Percentiles rank a stretch among this genome's conserved stretches.
Evolutionary conservation across 35 echinoderm and acorn worm species (phyloP).

Genomic region (Ptychodera flava): DNA sequence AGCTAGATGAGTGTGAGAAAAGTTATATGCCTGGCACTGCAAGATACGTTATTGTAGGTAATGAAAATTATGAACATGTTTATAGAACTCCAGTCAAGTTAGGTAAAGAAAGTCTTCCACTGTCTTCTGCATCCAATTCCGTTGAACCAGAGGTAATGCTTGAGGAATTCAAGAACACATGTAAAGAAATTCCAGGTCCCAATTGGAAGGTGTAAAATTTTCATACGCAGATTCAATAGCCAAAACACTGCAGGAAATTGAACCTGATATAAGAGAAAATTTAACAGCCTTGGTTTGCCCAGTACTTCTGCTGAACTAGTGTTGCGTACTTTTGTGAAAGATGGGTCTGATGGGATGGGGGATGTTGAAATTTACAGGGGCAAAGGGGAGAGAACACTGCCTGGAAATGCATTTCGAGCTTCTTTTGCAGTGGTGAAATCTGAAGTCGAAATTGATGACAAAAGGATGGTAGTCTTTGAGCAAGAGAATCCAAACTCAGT

Average conservation of each 20-base stretch:
- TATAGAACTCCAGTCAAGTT: too few relatives aligned
- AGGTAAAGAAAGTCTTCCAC: too few relatives aligned
- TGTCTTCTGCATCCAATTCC: background rate
- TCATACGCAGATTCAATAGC: slow-evolving; percentile 23
- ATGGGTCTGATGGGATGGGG: slow-evolving; percentile 40
- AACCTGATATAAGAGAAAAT: slow-evolving; percentile 7
- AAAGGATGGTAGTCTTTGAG: background rate
- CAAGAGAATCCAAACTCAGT: slow-evolving; percentile 28
- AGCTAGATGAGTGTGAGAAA: too few relatives aligned
- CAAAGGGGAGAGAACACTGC: background rate
- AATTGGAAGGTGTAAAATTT: too few relatives aligned
- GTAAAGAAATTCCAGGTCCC: too few relatives aligned
- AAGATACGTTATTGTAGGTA: too few relatives aligned
- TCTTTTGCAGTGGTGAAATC: slow-evolving; percentile 13
- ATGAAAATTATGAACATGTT: too few relatives aligned
- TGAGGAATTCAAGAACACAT: background rate
- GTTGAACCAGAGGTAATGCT: slow-evolving; percentile 15
- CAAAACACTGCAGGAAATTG: slow-evolving; percentile 45
- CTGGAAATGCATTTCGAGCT: slow-evolving; percentile 32
- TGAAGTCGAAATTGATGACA: slow-evolving; percentile 11
- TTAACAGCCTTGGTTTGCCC: background rate
- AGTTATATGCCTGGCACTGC: too few relatives aligned
- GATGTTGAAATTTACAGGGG: slow-evolving; percentile 3
- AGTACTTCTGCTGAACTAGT: background rate
- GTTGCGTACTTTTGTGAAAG: slow-evolving; percentile 21